These are phyloP conservation scores for Cistogaster globosa DNA, from an alignment of 2,888 invertebrate genomes.

Conservation along the genomic window DNA sequence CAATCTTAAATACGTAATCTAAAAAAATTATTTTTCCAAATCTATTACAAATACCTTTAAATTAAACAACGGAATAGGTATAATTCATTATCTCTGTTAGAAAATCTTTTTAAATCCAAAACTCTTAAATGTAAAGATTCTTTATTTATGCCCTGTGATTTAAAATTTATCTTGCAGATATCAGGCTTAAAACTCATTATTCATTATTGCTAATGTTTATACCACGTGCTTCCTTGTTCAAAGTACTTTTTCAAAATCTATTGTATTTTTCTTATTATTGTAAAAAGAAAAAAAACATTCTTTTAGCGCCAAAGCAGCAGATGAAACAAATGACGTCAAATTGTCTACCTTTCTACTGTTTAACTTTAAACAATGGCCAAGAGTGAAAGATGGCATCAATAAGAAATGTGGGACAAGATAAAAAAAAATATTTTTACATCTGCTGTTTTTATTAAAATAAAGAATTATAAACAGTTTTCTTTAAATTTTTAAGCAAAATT, in stretches of 20 bases:
- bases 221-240: slow-evolving; percentile 68
- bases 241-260: slow-evolving; percentile 30
- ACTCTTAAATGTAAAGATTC: not conserved
- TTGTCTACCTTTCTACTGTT: slow-evolving; percentile 61
- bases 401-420: slow-evolving; percentile 12
- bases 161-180: slow-evolving; percentile 40
- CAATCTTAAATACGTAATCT: slow-evolving; percentile 19
- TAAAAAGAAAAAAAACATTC: slow-evolving; percentile 1
- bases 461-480: slow-evolving; percentile 14
- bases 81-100: not conserved
- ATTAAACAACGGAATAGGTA: slow-evolving; percentile 49
- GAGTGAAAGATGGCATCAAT: slow-evolving; percentile 51
- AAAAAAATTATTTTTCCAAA: slow-evolving; percentile 34
- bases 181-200: slow-evolving; percentile 68
- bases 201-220: slow-evolving; percentile 68
- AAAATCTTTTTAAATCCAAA: slow-evolving; percentile 17
- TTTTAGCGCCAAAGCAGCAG: slow-evolving; percentile 64
- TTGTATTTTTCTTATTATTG: slow-evolving; percentile 31
- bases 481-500: slow-evolving; percentile 42
- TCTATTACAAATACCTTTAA: slow-evolving; percentile 16
- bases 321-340: slow-evolving; percentile 67
- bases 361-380: slow-evolving; percentile 52
- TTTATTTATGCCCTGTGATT: slow-evolving; percentile 26
- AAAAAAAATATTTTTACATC: slow-evolving; percentile 41
- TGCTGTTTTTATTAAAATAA: slow-evolving; percentile 44